Percentiles rank a stretch among this genome's conserved stretches.
These are phyloP conservation scores for Xylocampa areola DNA, from an alignment of 2,888 invertebrate species.

Conservation along the genomic window DNA sequence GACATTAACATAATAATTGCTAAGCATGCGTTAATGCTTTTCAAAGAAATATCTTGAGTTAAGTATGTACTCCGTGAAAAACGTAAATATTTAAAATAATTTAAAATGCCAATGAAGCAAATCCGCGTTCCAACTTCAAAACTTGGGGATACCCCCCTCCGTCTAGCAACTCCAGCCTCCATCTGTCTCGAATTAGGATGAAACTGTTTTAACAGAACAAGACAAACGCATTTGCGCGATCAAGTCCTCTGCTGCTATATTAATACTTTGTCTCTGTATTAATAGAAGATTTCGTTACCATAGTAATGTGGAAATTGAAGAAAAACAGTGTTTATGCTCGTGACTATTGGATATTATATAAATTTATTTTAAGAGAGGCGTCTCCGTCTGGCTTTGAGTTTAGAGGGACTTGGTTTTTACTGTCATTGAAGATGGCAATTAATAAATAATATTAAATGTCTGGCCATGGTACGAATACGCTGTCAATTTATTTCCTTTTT, in stretches of 20 bases:
- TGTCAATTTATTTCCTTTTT: too few species aligned
- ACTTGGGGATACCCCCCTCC: constrained; percentile 10
- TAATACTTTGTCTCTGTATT: constrained; percentile 36
- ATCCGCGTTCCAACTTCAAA: constrained; percentile 22
- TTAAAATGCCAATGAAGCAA: constrained; percentile 41
- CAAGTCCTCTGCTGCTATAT: constrained; percentile 24
- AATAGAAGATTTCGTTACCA: constrained; percentile 46
- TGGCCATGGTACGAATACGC: not conserved
- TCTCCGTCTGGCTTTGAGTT: not conserved
- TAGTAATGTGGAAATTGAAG: constrained; percentile 40
- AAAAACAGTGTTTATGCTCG: constrained; percentile 29
- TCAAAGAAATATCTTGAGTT: too few species aligned
- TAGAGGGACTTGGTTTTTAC: constrained; percentile 5
- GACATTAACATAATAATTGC: too few species aligned
- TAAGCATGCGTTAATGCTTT: too few species aligned
- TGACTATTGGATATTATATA: constrained; percentile 34
- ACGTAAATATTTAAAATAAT: constrained; percentile 39
- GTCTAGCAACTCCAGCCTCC: constrained; percentile 59
- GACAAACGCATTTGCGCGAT: constrained; percentile 73
- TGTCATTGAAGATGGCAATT: constrained; percentile 7
- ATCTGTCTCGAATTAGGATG: constrained; percentile 53
- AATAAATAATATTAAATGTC: constrained; percentile 33
- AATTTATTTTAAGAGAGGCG: constrained; percentile 27
- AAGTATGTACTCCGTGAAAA: constrained; percentile 36
- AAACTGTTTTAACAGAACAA: constrained; percentile 68